Evolutionary conservation across 2,797 vertebrate genomes (phyloP).

Genomic region (Pteropus rufus): DNA sequence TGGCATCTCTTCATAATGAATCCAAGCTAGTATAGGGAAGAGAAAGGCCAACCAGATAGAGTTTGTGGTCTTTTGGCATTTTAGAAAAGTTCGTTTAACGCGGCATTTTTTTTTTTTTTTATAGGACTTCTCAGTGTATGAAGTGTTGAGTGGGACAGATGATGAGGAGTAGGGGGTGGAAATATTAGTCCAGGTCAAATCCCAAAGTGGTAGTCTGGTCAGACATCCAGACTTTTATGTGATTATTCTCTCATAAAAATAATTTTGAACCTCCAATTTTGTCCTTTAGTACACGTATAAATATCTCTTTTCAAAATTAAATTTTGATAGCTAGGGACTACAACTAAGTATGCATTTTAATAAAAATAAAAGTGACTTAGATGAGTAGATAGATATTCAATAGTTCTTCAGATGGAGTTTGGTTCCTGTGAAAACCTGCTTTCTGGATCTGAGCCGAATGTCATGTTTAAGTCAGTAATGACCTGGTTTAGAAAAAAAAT

Average conservation of each 20-base stretch:
- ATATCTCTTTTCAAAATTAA: slow-evolving; percentile 56
- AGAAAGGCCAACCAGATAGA: slow-evolving; percentile 80
- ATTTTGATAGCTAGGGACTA: slow-evolving; percentile 52
- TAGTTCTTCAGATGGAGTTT: slow-evolving; percentile 14
- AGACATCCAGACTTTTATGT: slow-evolving; percentile 65
- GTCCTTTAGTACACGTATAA: slow-evolving; percentile 53
- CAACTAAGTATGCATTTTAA: not conserved
- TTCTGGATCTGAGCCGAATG: slow-evolving; percentile 1
- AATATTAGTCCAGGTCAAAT: slow-evolving; percentile 72
- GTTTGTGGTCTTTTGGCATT: slow-evolving; percentile 76
- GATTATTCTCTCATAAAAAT: slow-evolving; percentile 66
- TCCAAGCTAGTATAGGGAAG: slow-evolving; percentile 75
- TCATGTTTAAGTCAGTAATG: not conserved
- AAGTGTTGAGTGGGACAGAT: slow-evolving; percentile 73
- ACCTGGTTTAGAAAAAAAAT: not conserved
- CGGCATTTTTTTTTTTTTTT: slow-evolving; percentile 21
- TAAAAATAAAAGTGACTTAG: slow-evolving; percentile 48
- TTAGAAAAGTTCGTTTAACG: slow-evolving; percentile 72
- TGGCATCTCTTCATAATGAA: slow-evolving; percentile 81
- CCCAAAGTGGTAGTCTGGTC: slow-evolving; percentile 59
- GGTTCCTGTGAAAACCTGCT: not conserved
- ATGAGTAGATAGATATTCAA: not conserved
- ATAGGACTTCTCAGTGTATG: slow-evolving; percentile 24
- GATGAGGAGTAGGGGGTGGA: slow-evolving; percentile 6
- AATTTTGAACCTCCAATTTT: slow-evolving; percentile 64